These are phyloP conservation scores for Euphonia xanthogaster DNA, from an alignment of 2,797 vertebrate species.

Conservation along the genomic window DNA sequence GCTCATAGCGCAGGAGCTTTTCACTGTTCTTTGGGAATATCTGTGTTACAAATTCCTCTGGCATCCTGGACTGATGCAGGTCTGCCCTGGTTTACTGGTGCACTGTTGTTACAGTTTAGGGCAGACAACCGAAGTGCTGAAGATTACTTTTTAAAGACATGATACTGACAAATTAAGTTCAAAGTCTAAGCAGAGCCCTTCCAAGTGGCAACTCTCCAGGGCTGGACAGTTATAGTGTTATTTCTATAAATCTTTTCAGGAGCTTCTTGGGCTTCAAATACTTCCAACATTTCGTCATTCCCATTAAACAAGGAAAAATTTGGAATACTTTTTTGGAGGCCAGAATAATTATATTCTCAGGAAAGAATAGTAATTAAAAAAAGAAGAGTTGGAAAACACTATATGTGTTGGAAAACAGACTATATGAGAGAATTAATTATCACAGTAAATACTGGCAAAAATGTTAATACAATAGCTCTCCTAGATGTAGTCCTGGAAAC, in stretches of 20 bases:
- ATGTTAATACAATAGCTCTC: neutral
- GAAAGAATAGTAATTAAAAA: neutral
- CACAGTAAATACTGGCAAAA: neutral
- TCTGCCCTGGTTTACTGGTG: neutral
- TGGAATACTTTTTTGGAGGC: neutral
- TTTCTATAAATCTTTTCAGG: slow-evolving; percentile 63
- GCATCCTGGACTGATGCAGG: rapidly evolving
- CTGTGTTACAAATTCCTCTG: neutral
- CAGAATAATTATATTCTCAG: neutral
- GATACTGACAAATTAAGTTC: slow-evolving; percentile 25
- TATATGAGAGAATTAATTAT: neutral
- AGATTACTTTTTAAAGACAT: slow-evolving; percentile 37
- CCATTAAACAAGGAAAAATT: slow-evolving; percentile 6
- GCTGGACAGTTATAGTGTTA: slow-evolving; percentile 43
- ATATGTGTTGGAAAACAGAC: neutral
- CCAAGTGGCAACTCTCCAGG: slow-evolving; percentile 45
- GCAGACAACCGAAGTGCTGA: neutral
- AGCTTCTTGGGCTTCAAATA: slow-evolving; percentile 44
- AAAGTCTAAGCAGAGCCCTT: slow-evolving; percentile 11
- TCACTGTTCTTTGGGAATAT: neutral
- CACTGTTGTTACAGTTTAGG: neutral
- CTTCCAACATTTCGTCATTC: slow-evolving; percentile 34
- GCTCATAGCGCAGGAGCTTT: neutral
- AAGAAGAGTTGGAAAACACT: neutral
- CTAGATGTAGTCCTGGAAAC: neutral